Evolutionary conservation across 37 sponge, comb jelly and placozoan genomes (phyloP).

Genomic region (Spongia lamella): DNA sequence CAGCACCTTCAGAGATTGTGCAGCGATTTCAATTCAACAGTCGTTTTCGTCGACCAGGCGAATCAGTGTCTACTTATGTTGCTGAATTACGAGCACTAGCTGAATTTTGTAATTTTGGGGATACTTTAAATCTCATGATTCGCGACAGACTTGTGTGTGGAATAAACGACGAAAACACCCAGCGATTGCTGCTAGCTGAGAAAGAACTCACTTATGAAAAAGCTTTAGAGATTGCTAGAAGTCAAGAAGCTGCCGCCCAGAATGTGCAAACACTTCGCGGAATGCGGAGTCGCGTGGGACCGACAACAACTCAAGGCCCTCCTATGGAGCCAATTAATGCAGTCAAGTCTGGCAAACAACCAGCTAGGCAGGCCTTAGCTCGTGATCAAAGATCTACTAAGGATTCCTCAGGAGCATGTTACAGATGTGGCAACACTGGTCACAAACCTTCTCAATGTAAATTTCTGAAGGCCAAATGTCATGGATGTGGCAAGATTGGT

Average conservation of each 20-base stretch:
- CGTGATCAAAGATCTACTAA: too few relatives aligned
- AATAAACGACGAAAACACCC: not conserved
- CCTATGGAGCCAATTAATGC: not conserved
- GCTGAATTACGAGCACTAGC: slow-evolving; percentile 7
- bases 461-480: not conserved
- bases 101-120: not conserved
- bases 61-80: not conserved
- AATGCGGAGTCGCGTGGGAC: too few relatives aligned
- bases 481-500: not conserved
- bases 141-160: slow-evolving; percentile 17
- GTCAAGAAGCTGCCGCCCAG: not conserved
- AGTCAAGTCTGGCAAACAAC: not conserved
- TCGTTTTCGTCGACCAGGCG: not conserved
- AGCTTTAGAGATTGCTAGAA: slow-evolving; percentile 3
- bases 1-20: slow-evolving; percentile 14
- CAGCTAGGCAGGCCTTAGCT: not conserved
- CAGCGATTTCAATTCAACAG: slow-evolving; percentile 1
- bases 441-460: not conserved
- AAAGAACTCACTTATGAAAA: not conserved
- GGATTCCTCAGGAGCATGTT: not conserved
- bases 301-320: not conserved
- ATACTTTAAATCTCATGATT: not conserved
- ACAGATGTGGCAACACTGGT: not conserved
- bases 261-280: not conserved
- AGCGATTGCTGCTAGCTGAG: not conserved